Evolutionary conservation across 2,888 invertebrate species (phyloP).

Genomic region (Melitaea athalia): DNA sequence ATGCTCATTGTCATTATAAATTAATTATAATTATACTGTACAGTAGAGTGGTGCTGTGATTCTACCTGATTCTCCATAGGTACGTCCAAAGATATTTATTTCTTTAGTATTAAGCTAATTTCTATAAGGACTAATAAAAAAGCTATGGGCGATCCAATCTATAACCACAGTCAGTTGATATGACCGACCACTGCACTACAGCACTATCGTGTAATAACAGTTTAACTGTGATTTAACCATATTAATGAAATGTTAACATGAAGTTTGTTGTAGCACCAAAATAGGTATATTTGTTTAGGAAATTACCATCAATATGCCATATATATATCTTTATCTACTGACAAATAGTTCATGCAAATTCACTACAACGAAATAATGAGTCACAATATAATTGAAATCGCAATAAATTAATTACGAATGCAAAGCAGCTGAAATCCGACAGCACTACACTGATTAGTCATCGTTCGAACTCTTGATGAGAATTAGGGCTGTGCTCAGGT

Average conservation of each 20-base stretch:
- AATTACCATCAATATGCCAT: not conserved
- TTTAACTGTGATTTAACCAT: not conserved
- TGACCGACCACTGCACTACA: too few species aligned
- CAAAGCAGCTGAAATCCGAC: constrained; percentile 44
- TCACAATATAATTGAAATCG: constrained; percentile 36
- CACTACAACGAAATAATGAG: constrained; percentile 29
- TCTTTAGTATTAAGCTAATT: too few species aligned
- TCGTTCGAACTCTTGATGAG: constrained; percentile 29
- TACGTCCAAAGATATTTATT: too few species aligned
- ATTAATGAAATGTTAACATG: not conserved
- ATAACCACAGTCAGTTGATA: too few species aligned
- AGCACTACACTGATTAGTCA: constrained; percentile 45
- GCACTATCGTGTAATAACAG: not conserved
- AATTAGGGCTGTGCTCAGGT: constrained; percentile 24
- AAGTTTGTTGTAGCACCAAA: not conserved
- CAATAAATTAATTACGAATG: constrained; percentile 46
- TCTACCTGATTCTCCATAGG: too few species aligned
- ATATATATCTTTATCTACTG: constrained; percentile 6
- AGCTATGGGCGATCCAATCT: too few species aligned
- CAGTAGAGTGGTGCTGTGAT: too few species aligned
- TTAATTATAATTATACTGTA: too few species aligned
- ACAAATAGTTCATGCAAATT: constrained; percentile 27
- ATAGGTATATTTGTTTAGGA: not conserved
- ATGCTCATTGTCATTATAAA: too few species aligned
- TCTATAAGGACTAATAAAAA: too few species aligned